Base-by-base conservation (phyloP, 2,113 vertebrate genomes). In the Lasiurus cinereus region DNA sequence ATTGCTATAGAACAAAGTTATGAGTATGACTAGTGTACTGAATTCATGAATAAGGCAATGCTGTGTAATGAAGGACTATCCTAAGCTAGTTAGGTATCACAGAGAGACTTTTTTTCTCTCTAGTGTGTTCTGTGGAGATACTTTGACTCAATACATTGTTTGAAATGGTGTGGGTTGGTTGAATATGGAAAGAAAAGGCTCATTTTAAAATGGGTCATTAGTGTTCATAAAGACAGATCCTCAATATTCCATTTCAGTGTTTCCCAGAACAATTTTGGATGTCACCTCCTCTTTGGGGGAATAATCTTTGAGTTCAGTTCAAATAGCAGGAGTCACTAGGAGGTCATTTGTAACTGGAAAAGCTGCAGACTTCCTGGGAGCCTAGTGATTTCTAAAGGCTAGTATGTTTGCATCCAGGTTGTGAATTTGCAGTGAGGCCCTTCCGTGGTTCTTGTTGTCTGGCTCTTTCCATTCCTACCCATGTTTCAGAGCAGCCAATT, bases 121-220 rank as follows among this genome's bases (percentile, higher is more conserved):
- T 29, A 76, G 14, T 43, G 21, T 54, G 73, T 36, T 24, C 18
- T 72, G 5, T 8, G 18, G 48, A 29, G 43, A 76, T 67, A 56
- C 48, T 92, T 50, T 70, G 21, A 62, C 76, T 87, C 43, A 36
- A 50, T 27, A 29, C 4, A 70, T 43, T 86, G 15, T 74, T 88
- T 78, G 54, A 93, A 93, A 93, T 82, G 78, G 67, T 77, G 29
- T 76, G 48, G 48, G 62, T 31, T 76, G 52, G 31, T 15, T 88
- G 86, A 48, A 21, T 89, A 66, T 15, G 8, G 29, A 93, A 88
- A 91, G 54, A 8, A 73, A 62, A 86, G 31, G 3, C 16, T 67
- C 70, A 52, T 31, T 94, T 66, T 56, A 67, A 95, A 92, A 88
- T 43, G 15, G n/a, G 50, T 10, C 21, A 84, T 31, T n/a, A 24